Evolutionary conservation across 2,888 invertebrate genomes (phyloP).

Genomic region (Dyspetes luteomarginatus): DNA sequence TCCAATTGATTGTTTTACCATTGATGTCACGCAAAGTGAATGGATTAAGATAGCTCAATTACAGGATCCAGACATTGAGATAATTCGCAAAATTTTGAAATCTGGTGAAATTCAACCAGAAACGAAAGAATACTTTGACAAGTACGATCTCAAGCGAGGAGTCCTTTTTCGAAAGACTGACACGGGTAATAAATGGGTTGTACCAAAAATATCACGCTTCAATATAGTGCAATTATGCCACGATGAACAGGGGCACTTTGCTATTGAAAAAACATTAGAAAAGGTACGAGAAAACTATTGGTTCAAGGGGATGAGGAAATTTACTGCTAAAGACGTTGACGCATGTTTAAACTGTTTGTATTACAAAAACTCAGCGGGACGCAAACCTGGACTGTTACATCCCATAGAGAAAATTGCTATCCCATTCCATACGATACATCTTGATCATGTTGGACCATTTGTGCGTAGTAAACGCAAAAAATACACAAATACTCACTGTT

Average conservation of each 20-base stretch:
- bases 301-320: slow-evolving; percentile 66
- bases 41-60: slow-evolving; percentile 26
- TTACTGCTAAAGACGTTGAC: slow-evolving; percentile 60
- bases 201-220: slow-evolving; percentile 43
- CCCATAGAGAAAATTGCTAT: slow-evolving; percentile 57
- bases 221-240: slow-evolving; percentile 58
- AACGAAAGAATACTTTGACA: no score
- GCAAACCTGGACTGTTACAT: slow-evolving; percentile 53
- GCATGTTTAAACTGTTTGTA: slow-evolving; percentile 66
- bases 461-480: slow-evolving; percentile 41
- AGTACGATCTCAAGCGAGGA: slow-evolving; percentile 3
- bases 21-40: no score
- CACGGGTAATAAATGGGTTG: slow-evolving; percentile 18
- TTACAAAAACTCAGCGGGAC: slow-evolving; percentile 45
- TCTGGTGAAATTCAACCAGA: no score
- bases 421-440: slow-evolving; percentile 61
- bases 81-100: slow-evolving; percentile 8
- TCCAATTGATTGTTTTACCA: slow-evolving; percentile 48
- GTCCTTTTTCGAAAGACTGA: neutral
- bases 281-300: slow-evolving; percentile 65
- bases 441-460: slow-evolving; percentile 64
- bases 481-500: slow-evolving; percentile 45
- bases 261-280: slow-evolving; percentile 59
- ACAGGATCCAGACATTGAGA: slow-evolving; percentile 28
- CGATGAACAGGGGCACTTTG: slow-evolving; percentile 66